phyloP scores from a whole-genome alignment of 2,113 vertebrate species.

The Gymnarchus niloticus region DNA sequence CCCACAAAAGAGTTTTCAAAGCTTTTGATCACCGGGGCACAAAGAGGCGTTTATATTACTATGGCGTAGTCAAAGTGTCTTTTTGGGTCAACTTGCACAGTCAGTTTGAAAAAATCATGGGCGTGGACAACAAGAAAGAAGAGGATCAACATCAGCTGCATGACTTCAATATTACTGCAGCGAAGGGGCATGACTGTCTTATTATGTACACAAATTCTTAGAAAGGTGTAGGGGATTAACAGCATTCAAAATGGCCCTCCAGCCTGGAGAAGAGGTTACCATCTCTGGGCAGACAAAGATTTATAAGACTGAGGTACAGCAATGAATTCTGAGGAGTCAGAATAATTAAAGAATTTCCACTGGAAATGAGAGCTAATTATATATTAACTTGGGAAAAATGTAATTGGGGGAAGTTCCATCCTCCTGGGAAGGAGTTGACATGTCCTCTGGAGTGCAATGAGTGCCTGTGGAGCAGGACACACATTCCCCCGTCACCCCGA shows the following conservation, averaged over 20 bases:
- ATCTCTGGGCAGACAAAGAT: not conserved
- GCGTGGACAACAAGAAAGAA: not conserved
- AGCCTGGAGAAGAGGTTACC: not conserved
- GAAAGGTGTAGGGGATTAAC: not conserved
- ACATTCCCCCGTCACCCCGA: not conserved
- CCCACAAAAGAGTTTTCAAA: not conserved
- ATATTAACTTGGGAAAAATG: not conserved
- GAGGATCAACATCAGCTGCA: not conserved
- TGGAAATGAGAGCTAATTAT: not conserved
- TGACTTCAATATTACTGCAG: too few species aligned
- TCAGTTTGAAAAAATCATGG: too few species aligned
- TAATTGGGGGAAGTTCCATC: not conserved
- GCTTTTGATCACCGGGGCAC: not conserved
- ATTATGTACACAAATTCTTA: not conserved
- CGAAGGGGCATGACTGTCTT: too few species aligned
- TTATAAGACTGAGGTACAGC: not conserved
- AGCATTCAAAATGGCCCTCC: not conserved
- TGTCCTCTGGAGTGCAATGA: not conserved
- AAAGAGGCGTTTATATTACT: not conserved
- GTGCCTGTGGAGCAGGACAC: not conserved
- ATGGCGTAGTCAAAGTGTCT: not conserved
- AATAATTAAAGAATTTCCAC: not conserved
- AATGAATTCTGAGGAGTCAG: not conserved
- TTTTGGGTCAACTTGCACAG: not conserved
- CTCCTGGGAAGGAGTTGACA: not conserved